phyloP scores from a whole-genome alignment of 2,797 vertebrate species.

The Cossypha niveicapilla region DNA sequence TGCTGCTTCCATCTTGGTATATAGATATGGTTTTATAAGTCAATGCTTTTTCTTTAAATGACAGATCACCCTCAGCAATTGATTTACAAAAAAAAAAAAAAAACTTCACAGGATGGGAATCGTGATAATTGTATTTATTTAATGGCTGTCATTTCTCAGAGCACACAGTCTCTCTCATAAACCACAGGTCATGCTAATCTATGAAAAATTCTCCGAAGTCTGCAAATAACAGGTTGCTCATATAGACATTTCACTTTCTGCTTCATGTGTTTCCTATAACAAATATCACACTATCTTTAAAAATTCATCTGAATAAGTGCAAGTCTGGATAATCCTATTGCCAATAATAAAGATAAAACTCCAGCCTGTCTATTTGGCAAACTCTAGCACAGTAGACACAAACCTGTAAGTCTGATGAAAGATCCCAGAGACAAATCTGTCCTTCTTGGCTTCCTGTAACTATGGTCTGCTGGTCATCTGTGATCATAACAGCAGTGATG shows the following conservation, averaged over 20 bases:
- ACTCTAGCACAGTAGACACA: background rate
- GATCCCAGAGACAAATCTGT: conserved; percentile 80
- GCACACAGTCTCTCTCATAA: background rate
- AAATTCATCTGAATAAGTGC: background rate
- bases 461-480: conserved; percentile 78
- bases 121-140: background rate
- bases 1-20: background rate
- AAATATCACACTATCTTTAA: background rate
- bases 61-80: background rate
- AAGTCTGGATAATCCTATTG: background rate
- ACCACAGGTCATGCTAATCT: background rate
- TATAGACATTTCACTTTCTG: background rate
- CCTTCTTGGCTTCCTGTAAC: conserved; percentile 81
- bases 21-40: background rate
- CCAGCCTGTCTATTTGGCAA: background rate
- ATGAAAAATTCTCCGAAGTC: background rate
- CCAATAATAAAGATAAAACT: background rate
- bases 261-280: background rate
- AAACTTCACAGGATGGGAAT: background rate
- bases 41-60: background rate
- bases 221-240: background rate
- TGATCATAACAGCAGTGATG: conserved; percentile 78
- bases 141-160: background rate
- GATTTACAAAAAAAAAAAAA: background rate
- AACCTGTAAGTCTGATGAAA: conserved; percentile 77